Conservation (phyloP, 2,113 vertebrate genomes). For the Pachyramphus minor region DNA sequence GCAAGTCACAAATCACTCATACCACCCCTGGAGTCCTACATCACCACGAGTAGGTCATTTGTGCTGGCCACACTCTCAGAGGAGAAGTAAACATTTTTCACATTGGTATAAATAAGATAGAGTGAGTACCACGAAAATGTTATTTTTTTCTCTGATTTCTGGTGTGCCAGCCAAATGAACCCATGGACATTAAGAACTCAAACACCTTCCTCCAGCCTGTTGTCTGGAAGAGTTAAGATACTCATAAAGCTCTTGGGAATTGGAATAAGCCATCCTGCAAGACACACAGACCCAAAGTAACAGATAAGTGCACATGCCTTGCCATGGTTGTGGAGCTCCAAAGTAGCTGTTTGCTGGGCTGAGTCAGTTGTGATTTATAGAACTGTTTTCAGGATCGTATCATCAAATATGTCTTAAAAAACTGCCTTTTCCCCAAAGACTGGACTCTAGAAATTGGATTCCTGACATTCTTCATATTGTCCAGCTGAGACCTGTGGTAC, state of each 20-base stretch:
- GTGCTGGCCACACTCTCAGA: background rate
- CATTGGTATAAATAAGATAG: background rate
- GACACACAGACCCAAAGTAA: background rate
- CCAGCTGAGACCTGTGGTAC: conserved; percentile 29
- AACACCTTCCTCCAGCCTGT: background rate
- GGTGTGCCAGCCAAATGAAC: background rate
- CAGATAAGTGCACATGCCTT: background rate
- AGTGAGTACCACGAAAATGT: background rate
- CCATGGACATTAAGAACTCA: background rate
- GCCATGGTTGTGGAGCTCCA: background rate
- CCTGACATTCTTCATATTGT: conserved; percentile 27
- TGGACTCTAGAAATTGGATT: conserved; percentile 26
- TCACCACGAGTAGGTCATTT: background rate
- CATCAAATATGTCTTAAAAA: background rate
- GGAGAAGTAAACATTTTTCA: background rate
- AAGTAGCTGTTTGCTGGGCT: background rate
- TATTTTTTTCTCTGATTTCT: background rate
- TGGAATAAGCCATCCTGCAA: background rate
- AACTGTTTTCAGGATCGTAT: background rate
- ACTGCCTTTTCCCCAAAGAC: background rate
- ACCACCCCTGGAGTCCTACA: too few species aligned
- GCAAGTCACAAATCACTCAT: accelerated
- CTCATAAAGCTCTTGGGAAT: background rate
- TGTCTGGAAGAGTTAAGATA: background rate
- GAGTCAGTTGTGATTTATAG: background rate